Conservation (phyloP, 2,888 invertebrate species). For the Chrysolina oricalcia region DNA sequence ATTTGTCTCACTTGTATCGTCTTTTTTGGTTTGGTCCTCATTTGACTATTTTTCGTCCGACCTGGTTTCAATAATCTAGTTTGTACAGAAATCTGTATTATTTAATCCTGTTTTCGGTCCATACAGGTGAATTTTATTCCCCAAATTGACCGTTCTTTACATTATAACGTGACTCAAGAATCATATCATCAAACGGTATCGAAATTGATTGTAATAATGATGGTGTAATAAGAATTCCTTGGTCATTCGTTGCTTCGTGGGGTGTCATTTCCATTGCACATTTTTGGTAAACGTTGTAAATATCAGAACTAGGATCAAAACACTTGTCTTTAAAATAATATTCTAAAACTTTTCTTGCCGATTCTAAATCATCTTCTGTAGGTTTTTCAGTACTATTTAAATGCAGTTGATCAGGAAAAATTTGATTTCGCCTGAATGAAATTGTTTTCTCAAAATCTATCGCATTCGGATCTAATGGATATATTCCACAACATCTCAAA, state of each 20-base stretch:
- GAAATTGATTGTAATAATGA: too few relatives aligned
- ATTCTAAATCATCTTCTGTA: neutral
- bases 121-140: neutral
- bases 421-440: constrained; percentile 10
- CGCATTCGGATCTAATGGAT: too few relatives aligned
- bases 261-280: neutral
- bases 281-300: neutral
- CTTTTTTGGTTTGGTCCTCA: neutral
- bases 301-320: neutral
- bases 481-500: neutral
- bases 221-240: neutral
- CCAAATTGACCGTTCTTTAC: neutral
- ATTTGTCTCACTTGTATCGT: neutral
- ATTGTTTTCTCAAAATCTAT: constrained; percentile 20
- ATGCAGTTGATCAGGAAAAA: neutral
- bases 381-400: neutral
- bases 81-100: too few relatives aligned
- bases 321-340: constrained; percentile 5
- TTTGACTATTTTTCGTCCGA: neutral
- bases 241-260: neutral
- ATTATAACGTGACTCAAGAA: too few relatives aligned
- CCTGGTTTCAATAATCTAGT: too few relatives aligned
- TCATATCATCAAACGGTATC: too few relatives aligned
- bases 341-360: neutral
- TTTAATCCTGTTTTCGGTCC: too few relatives aligned